These are phyloP conservation scores for Deilephila porcellus DNA, from an alignment of 2,888 invertebrate species.

Conservation along the genomic window DNA sequence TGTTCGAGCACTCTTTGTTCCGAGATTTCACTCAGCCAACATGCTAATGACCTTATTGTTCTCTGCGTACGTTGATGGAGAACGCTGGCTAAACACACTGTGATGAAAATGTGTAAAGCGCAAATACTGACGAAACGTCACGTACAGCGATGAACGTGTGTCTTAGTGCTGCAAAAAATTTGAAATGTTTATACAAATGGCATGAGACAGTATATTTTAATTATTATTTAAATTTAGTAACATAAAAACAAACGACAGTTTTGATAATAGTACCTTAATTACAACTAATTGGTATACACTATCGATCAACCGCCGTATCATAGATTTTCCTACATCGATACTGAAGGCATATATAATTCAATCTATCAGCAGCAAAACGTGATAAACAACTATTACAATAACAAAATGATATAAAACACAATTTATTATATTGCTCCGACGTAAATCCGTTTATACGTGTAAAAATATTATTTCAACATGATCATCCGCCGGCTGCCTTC, in stretches of 20 bases:
- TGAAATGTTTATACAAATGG: too few relatives aligned
- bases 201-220: too few relatives aligned
- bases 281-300: too few relatives aligned
- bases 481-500: conserved; percentile 16
- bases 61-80: conserved; percentile 24
- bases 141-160: background rate
- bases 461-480: conserved; percentile 27
- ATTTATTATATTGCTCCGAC: background rate
- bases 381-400: background rate
- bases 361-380: background rate
- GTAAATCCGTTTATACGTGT: conserved; percentile 23
- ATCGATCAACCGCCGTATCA: too few relatives aligned
- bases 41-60: conserved; percentile 28
- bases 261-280: too few relatives aligned
- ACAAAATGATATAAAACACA: background rate
- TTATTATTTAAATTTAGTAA: too few relatives aligned
- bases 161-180: background rate
- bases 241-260: too few relatives aligned
- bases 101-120: conserved; percentile 20
- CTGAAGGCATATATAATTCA: too few relatives aligned
- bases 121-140: conserved; percentile 18
- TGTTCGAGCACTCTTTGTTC: conserved; percentile 49
- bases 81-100: conserved; percentile 23
- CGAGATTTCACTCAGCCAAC: conserved; percentile 39
- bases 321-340: too few relatives aligned